A percentile compares a stretch with the other conserved stretches of the same genome.
phyloP scores from a whole-genome alignment of 2,797 vertebrate species.

The Sternarchorhynchus goeldii region DNA sequence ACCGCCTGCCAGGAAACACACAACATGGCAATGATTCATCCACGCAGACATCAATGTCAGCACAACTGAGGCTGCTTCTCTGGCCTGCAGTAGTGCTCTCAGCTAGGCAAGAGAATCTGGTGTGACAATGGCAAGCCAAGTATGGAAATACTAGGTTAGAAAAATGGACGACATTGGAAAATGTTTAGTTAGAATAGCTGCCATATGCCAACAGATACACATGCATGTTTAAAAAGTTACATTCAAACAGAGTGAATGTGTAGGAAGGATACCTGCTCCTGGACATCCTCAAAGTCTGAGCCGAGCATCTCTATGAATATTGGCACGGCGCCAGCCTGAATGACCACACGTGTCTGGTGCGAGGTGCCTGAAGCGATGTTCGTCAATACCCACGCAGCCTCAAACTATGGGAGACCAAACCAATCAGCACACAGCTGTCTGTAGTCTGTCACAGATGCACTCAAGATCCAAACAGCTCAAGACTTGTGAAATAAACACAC shows the following conservation, averaged over 20 bases:
- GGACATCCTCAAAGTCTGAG: conserved; percentile 96
- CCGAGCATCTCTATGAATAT: conserved; percentile 94
- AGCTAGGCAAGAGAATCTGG: no score
- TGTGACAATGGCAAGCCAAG: background rate
- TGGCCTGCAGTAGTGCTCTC: background rate
- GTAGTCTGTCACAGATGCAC: conserved; percentile 17
- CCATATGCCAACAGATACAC: background rate
- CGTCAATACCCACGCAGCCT: conserved; percentile 96
- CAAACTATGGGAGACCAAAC: conserved; percentile 77
- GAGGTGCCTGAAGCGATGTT: conserved; percentile 98
- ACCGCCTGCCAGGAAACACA: conserved; percentile 81
- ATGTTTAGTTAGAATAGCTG: no score
- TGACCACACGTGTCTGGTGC: conserved; percentile 93
- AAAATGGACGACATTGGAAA: background rate
- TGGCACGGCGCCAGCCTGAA: conserved; percentile 94
- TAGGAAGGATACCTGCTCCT: conserved; percentile 84
- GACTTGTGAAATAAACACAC: conserved; percentile 36
- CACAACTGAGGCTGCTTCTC: background rate
- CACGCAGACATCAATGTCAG: background rate
- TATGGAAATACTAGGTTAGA: background rate
- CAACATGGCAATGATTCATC: background rate
- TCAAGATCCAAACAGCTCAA: conserved; percentile 14
- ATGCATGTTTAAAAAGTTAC: background rate
- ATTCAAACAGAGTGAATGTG: background rate
- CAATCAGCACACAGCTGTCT: background rate